A percentile compares a stretch with the other conserved stretches of the same genome.
These are phyloP conservation scores for Nanger granti DNA, from an alignment of 2,113 vertebrate species.

Conservation along the genomic window DNA sequence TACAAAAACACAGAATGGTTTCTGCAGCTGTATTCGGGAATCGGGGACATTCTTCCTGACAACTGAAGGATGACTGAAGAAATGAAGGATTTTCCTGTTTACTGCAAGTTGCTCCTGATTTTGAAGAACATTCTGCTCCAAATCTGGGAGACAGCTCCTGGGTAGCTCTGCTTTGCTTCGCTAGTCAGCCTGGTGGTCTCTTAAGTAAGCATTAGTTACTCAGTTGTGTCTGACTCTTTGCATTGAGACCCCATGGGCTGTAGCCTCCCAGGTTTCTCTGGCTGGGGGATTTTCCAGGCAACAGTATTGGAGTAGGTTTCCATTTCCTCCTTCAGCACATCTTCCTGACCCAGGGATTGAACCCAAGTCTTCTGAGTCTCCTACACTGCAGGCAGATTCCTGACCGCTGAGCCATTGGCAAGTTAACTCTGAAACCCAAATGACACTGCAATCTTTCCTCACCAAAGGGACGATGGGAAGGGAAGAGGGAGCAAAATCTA, in stretches of 20 bases:
- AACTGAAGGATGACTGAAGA: background rate
- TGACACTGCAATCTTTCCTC: accelerated
- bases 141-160: background rate
- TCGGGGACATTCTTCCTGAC: background rate
- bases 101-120: background rate
- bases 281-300: background rate
- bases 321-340: background rate
- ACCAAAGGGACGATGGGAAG: accelerated
- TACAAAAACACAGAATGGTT: background rate
- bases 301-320: background rate
- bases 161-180: background rate
- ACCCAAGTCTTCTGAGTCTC: background rate
- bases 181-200: background rate
- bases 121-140: background rate
- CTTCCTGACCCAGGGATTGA: background rate
- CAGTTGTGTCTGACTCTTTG: background rate
- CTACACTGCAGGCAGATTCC: background rate
- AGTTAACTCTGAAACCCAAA: background rate
- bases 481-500: background rate
- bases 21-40: background rate
- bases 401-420: background rate
- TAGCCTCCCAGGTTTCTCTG: background rate
- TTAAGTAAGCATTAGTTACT: background rate
- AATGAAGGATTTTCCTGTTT: background rate
- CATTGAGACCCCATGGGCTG: background rate